Evolutionary conservation across 2,888 invertebrate species (phyloP).

Genomic region (Perdita meconis): DNA sequence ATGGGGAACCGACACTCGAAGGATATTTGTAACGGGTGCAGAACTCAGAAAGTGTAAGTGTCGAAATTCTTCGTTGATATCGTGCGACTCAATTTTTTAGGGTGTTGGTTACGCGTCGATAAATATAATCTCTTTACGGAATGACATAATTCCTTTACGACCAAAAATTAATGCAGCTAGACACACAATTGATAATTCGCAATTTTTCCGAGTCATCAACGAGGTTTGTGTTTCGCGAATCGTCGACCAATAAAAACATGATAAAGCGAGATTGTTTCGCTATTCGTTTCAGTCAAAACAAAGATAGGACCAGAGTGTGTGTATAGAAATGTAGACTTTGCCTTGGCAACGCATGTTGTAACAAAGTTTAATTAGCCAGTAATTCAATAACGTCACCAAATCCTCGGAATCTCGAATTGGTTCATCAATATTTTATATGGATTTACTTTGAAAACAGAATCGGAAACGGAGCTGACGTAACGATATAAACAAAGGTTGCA

Average conservation of each 20-base stretch:
- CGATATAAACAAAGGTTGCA: too few relatives aligned
- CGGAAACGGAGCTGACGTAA: too few relatives aligned
- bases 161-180: not conserved
- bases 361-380: not conserved
- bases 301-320: conserved; percentile 25
- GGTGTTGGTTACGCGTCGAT: not conserved
- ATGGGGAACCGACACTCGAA: conserved; percentile 62
- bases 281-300: conserved; percentile 28
- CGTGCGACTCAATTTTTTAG: not conserved
- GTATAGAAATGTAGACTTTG: conserved; percentile 19
- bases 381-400: not conserved
- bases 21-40: conserved; percentile 35
- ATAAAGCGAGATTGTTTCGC: not conserved
- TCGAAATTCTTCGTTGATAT: not conserved
- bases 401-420: not conserved
- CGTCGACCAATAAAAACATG: not conserved
- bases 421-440: too few relatives aligned
- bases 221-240: not conserved
- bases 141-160: too few relatives aligned
- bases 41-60: conserved; percentile 57
- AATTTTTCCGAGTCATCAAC: not conserved
- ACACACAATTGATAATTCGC: not conserved
- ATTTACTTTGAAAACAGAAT: too few relatives aligned
- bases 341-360: not conserved
- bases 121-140: not conserved